Conservation (phyloP, 1,140 invertebrate genomes). For the Aphelenchoides besseyi region DNA sequence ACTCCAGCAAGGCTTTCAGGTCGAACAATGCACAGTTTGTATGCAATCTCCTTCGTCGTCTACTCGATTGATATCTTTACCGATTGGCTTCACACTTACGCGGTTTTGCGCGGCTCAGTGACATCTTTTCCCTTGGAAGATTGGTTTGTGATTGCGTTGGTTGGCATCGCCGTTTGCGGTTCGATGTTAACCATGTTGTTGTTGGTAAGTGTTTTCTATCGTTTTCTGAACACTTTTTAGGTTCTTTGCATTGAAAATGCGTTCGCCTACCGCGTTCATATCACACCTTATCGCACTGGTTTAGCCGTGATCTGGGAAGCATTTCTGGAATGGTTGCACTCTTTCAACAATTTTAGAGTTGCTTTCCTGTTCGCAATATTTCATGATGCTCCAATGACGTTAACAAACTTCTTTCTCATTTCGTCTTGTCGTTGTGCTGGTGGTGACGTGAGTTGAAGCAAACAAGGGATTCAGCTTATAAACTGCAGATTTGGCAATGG, state of each 20-base stretch:
- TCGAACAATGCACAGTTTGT: conserved; percentile 57
- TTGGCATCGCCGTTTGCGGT: conserved; percentile 46
- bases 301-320: conserved; percentile 52
- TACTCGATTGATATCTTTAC: conserved; percentile 51
- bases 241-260: conserved; percentile 58
- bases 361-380: conserved; percentile 56
- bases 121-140: conserved; percentile 56
- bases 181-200: conserved; percentile 56
- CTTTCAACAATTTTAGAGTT: conserved; percentile 61
- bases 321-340: conserved; percentile 59
- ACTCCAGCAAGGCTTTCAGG: conserved; percentile 21
- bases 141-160: conserved; percentile 56
- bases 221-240: conserved; percentile 35
- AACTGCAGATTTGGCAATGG: conserved; percentile 45
- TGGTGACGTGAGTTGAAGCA: conserved; percentile 37
- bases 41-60: conserved; percentile 56
- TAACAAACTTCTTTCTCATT: conserved; percentile 58
- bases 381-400: conserved; percentile 57
- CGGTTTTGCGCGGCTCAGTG: conserved; percentile 42
- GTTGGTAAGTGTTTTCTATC: conserved; percentile 34
- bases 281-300: conserved; percentile 54
- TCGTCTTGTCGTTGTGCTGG: conserved; percentile 53
- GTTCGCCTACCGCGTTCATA: conserved; percentile 50
- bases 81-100: conserved; percentile 59
- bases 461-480: background rate